Conservation (phyloP, 2,113 vertebrate genomes). For the Tiliqua scincoides region DNA sequence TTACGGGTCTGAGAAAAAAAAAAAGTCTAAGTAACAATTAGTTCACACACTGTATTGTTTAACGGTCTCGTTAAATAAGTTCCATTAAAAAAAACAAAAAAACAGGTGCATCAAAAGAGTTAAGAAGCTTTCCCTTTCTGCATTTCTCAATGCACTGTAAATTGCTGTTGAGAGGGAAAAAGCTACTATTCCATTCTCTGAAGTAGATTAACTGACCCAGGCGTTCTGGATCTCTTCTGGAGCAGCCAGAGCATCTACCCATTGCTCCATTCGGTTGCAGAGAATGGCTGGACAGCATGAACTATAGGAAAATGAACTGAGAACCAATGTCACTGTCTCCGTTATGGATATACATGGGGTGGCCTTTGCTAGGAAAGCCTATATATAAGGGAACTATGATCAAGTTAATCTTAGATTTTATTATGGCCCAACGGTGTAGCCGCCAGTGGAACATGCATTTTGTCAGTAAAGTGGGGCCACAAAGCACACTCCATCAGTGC, state of each 20-base stretch:
- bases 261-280: background rate
- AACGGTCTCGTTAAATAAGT: slow-evolving; percentile 42
- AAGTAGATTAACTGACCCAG: slow-evolving; percentile 28
- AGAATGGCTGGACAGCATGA: fast-evolving
- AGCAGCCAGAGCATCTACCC: slow-evolving; percentile 7
- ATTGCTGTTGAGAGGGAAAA: slow-evolving; percentile 33
- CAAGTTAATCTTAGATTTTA: too few species aligned
- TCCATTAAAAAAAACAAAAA: slow-evolving; percentile 11
- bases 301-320: background rate
- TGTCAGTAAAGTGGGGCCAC: too few species aligned
- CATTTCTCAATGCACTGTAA: fast-evolving
- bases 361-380: background rate
- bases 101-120: background rate
- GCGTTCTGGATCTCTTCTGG: slow-evolving; percentile 5
- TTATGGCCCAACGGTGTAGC: too few species aligned
- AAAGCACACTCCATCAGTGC: too few species aligned
- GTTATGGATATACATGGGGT: background rate
- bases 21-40: slow-evolving; percentile 39
- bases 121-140: slow-evolving; percentile 35
- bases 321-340: background rate
- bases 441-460: too few species aligned
- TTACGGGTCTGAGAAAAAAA: background rate
- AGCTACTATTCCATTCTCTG: slow-evolving; percentile 19
- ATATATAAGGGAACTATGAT: background rate
- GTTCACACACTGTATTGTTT: background rate